Evolutionary conservation across 2,797 vertebrate genomes (phyloP), one percentile per base, ranked within the genome.

Genomic region (Thaleichthys pacificus): DNA sequence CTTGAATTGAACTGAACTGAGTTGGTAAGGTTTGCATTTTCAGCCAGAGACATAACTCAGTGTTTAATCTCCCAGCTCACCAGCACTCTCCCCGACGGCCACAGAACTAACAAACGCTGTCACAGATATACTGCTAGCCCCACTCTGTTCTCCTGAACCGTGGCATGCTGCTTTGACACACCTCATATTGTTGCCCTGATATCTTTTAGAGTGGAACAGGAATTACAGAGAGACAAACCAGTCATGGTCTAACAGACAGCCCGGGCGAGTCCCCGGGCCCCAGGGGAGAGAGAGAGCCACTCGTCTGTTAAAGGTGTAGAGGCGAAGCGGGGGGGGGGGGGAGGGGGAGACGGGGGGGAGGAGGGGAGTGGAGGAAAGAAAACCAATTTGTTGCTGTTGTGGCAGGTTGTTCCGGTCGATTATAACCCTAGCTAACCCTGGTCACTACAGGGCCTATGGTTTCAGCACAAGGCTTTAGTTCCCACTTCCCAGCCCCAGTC

Each of bases 301-400:
- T 22, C 12, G 11, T 66, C 47, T 66, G 47, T 47, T 66, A 66
- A 49, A 66, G 63, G 38, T 66, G 38, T 56, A 21, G 5, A 22
- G 35, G 32, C 6, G n/a, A 38, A 15, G 63, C 42, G 24, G 22
- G 47, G 65, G 38, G 22, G 47, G 65, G 38, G 22, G 1, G 21
- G 65, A 5, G 65, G 21, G 26, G 42, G 22, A 42, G 49, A 47
- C 38, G 6, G 22, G 21, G n/a, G 2, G 49, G 49, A 3, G 17
- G 11, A 17, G 15, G 49, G 49, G 14, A 15, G 49, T 1, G 17
- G 65, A 66, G 11, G 42, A 47, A 63, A 67, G 76, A 68, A 69
- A 78, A 78, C 64, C 74, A 72, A 71, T 78, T 78, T 78, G 74
- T 60, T 68, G 72, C 68, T 78, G 66, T 66, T 71, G 49, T 74